A percentile compares a stretch with the other conserved stretches of the same genome.
phyloP scores from a whole-genome alignment of 2,113 vertebrate genomes.

The Otis tarda region DNA sequence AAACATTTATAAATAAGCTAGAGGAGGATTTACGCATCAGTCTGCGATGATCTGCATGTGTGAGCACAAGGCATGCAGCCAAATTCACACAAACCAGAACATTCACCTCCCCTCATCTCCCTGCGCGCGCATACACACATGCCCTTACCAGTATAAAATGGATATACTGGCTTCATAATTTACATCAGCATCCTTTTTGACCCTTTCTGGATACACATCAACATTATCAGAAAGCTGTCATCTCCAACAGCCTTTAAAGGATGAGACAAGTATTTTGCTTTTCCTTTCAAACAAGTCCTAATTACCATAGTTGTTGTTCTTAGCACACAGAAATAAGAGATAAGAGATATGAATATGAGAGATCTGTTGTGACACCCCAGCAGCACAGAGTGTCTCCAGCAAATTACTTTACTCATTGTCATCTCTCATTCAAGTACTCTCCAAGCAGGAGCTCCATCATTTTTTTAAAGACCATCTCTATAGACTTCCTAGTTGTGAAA shows the following conservation, averaged over 20 bases:
- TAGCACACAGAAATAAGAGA: not conserved
- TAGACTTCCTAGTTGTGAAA: not conserved
- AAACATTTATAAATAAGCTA: constrained; percentile 21
- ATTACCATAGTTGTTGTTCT: not conserved
- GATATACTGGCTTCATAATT: not conserved
- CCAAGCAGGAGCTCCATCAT: not conserved
- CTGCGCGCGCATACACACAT: rapidly evolving
- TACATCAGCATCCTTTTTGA: not conserved
- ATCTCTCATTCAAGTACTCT: not conserved
- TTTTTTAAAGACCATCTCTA: not conserved
- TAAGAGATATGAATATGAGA: not conserved
- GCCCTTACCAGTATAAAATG: not conserved
- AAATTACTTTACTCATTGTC: not conserved
- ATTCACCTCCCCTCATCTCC: not conserved
- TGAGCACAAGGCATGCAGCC: not conserved
- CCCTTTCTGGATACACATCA: not conserved
- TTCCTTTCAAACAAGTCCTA: not conserved
- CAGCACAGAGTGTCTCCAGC: not conserved
- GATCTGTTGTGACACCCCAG: not conserved
- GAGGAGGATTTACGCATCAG: not conserved
- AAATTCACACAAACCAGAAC: not conserved
- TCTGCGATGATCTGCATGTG: not conserved
- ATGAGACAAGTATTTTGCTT: not conserved
- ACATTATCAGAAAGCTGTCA: not conserved
- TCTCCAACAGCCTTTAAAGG: not conserved